phyloP scores from a whole-genome alignment of 53 echinoderm and acorn worm species.

The Echinarachnius parma region DNA sequence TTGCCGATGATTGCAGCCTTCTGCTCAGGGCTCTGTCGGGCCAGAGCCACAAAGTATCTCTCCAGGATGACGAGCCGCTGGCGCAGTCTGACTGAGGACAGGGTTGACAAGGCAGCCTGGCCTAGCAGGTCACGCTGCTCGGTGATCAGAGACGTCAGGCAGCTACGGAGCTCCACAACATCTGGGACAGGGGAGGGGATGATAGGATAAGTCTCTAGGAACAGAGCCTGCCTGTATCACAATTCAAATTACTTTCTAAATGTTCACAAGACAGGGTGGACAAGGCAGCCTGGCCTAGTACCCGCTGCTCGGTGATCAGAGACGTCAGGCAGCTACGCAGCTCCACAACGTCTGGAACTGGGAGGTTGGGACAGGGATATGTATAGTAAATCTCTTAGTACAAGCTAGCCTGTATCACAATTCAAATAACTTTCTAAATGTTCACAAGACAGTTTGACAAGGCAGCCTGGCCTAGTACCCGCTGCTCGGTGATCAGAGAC shows the following conservation, averaged over 20 bases:
- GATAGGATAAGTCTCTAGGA: too few relatives aligned
- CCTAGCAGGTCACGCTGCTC: slow-evolving; percentile 76
- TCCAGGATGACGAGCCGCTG: slow-evolving; percentile 88
- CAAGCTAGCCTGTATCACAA: too few relatives aligned
- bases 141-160: slow-evolving; percentile 70
- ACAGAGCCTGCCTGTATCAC: too few relatives aligned
- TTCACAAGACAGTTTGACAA: slow-evolving; percentile 83
- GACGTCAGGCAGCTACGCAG: slow-evolving; percentile 77
- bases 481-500: slow-evolving; percentile 75
- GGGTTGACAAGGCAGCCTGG: slow-evolving; percentile 86
- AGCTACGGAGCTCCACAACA: slow-evolving; percentile 61
- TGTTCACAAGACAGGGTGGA: slow-evolving; percentile 94
- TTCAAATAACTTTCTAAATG: too few relatives aligned
- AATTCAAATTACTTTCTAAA: too few relatives aligned
- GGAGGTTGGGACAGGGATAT: too few relatives aligned
- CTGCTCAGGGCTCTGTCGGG: slow-evolving; percentile 86
- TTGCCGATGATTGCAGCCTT: slow-evolving; percentile 60
- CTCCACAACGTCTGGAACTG: slow-evolving; percentile 52
- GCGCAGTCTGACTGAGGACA: slow-evolving; percentile 82
- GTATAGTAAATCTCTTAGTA: too few relatives aligned
- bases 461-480: slow-evolving; percentile 75
- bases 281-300: slow-evolving; percentile 73
- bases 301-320: slow-evolving; percentile 74
- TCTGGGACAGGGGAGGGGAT: slow-evolving; percentile 26
- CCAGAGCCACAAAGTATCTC: slow-evolving; percentile 90